Evolutionary conservation across 1,140 invertebrate genomes (phyloP), one percentile per base, ranked within the genome.

Genomic region (Drosophila pectinifera): DNA sequence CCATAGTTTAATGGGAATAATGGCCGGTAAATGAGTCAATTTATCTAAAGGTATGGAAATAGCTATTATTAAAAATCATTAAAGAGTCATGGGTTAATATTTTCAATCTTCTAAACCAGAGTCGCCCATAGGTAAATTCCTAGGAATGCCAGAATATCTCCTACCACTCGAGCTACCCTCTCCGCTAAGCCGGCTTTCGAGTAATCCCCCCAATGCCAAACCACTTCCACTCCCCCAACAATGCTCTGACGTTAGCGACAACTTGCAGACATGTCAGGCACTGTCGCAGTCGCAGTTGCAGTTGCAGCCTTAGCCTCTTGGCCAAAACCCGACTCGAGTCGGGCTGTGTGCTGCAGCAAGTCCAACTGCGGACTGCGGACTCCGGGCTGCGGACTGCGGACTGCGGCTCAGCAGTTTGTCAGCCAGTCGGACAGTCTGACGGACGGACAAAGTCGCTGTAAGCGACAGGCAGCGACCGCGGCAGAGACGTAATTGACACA

Each of bases 401-500:
- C 74, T 65, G 58, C 59, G 46, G 59, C 57, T 73, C 51, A 56
- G 74, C 56, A 77, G 74, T 77, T 78, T 78, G 74, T 78, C 73
- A 77, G 73, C 28, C 64, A 36, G 58, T 42, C 64, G 31, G 42
- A 67, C 58, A 64, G 58, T 31, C 61, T 41, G 39, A 53, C 49
- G 38, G 49, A 57, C 38, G 28, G 39, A 70, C 64, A 68, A 68
- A 68, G 64, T 65, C 42, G 67, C 67, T 43, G 70, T 81, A 84
- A 84, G 81, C 81, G 76, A 70, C 68, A 70, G 67, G 26, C 64
- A 53, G 69, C 56, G 42, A 45, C 56, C 72, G 76, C 79, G 57
- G 80, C 84, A 54, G 83, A 67, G 62, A 88, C 76, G 82, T 88
- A 88, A 88, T 89, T 89, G 84, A 88, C 84, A 88, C 84, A 88